These are phyloP conservation scores for Pseudococcus jackbeardsleyi DNA, from an alignment of 2,888 invertebrate species.

Conservation along the genomic window DNA sequence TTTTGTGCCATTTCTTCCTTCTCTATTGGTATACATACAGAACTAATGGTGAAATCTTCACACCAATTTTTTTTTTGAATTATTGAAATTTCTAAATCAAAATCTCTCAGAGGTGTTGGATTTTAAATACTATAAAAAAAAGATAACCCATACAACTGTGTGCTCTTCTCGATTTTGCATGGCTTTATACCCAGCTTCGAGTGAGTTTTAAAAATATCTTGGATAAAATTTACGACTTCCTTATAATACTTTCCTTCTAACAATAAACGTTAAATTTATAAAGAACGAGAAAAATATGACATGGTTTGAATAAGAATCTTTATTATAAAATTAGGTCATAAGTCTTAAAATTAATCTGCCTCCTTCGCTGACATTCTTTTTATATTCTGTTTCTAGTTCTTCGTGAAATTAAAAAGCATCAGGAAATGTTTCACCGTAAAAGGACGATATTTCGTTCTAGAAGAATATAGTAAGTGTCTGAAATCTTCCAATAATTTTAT, in stretches of 20 bases:
- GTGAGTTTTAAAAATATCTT: neutral
- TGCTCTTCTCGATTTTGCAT: constrained; percentile 29
- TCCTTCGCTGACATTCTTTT: neutral
- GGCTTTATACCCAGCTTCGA: constrained; percentile 29
- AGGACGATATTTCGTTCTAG: constrained; percentile 98
- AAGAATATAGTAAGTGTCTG: constrained; percentile 96
- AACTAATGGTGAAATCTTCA: neutral
- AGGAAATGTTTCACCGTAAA: constrained; percentile 99
- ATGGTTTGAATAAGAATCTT: neutral
- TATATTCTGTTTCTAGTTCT: constrained; percentile 85
- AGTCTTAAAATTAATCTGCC: neutral
- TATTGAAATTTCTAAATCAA: neutral
- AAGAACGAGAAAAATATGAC: neutral
- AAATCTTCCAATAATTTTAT: neutral
- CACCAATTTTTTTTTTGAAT: too few relatives aligned
- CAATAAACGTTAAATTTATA: neutral
- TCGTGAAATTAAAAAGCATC: constrained; percentile 98
- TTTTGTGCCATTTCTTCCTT: neutral
- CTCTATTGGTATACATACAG: neutral
- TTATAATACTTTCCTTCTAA: neutral
- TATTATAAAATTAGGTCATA: neutral
- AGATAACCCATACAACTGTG: neutral
- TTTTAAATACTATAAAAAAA: neutral
- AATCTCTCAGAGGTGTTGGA: neutral
- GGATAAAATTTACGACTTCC: neutral